Evolutionary conservation across 23 tunicate genomes (phyloP), one percentile per base, ranked within the genome.

Genomic region (Aplidium turbinatum): DNA sequence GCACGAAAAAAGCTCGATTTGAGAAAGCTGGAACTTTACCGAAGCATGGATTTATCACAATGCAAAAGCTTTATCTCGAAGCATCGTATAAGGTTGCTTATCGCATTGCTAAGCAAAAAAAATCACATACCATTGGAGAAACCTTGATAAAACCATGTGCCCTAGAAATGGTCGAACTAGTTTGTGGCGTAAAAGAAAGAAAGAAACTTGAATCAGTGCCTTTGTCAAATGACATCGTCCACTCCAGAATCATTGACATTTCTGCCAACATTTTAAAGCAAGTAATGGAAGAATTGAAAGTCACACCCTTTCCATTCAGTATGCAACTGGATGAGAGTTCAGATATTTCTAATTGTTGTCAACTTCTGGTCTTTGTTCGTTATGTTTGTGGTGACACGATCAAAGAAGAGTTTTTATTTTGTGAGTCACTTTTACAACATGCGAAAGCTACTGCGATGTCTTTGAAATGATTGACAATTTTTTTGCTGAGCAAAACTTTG

Each of bases 1-100:
- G 26, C 52, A 36, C 29, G 27, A 66, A 39, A 23, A 39, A 66
- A 39, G 53, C 73, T 66, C 26, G 51, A 35, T 66, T 66, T 66
- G 73, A 66, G 73, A 66, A 66, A 66, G 53, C 73, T 35, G 73
- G 73, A 39, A 66, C 73, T 66, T 60, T 60, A 39, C 53, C 53
- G 28, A 66, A 66, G 52, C 22, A 11, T 4, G 73, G 73, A 39
- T 66, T 66, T 38, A 39, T 66, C 52, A 66, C 52, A 66, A 66
- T 26, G 52, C 73, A 66, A 23, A 66, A 66, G 27, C 79, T 48
- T 30, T 42, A 7, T 48, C 70, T 74, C 71, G 68, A 47, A 74
- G 79, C 79, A 58, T 74, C 79, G 26, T 74, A 74, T 55, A 48
- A 74, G 54, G 71, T 74, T 74, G 69, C 79, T 21, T 74, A 58